Percentiles rank a stretch among this genome's conserved stretches.
Conservation (phyloP, 2,113 vertebrate species). For the Pandion haliaetus region DNA sequence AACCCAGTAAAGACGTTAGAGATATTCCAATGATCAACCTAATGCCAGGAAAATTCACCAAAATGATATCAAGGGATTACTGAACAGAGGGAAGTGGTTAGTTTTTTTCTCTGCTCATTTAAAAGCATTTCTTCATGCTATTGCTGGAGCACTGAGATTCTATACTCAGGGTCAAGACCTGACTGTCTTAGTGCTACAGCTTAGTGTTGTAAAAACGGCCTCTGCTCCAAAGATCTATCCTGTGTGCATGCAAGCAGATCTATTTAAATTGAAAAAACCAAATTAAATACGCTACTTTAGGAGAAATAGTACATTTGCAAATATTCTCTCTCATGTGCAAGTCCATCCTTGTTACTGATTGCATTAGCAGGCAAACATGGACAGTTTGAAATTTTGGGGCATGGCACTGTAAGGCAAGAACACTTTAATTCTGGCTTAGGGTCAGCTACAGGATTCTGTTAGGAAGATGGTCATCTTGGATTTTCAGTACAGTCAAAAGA, state of each 20-base stretch:
- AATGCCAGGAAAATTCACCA: neutral
- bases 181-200: neutral
- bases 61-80: neutral
- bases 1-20: neutral
- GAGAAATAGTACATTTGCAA: neutral
- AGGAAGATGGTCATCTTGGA: neutral
- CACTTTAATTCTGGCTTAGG: neutral
- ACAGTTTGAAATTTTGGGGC: neutral
- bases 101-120: neutral
- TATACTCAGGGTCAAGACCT: neutral
- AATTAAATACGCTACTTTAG: neutral
- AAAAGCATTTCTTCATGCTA: neutral
- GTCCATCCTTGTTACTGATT: neutral
- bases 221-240: neutral
- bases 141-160: neutral
- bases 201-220: neutral
- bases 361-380: neutral
- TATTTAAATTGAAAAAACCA: neutral
- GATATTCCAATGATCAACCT: rapidly evolving
- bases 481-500: neutral
- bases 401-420: neutral
- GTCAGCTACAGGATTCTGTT: neutral
- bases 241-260: neutral
- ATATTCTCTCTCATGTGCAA: neutral
- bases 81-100: neutral